Percentiles rank a stretch among this genome's conserved stretches.
Conservation (phyloP, 2,113 vertebrate genomes). For the Paraplagusia blochii region DNA sequence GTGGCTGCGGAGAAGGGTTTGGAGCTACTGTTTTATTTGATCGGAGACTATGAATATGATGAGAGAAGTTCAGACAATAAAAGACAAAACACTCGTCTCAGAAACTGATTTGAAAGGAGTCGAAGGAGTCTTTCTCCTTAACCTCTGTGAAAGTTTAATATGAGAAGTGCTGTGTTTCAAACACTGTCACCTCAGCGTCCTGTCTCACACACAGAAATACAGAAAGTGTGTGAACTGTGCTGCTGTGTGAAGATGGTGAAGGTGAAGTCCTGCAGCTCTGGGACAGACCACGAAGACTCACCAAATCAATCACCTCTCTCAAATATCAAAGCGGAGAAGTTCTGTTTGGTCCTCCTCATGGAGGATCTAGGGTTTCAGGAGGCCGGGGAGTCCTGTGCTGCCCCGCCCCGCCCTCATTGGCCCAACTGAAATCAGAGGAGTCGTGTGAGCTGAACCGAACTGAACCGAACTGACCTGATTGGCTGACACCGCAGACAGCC, state of each 20-base stretch:
- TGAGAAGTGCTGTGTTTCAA: no score
- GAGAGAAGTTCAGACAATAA: no score
- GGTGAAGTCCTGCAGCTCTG: slow-evolving; percentile 6
- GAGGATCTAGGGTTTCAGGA: slow-evolving; percentile 55
- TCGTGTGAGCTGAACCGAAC: not conserved
- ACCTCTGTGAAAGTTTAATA: no score
- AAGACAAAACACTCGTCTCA: no score
- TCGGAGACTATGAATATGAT: no score
- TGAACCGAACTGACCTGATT: not conserved
- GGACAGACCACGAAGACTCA: slow-evolving; percentile 21
- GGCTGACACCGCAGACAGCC: not conserved
- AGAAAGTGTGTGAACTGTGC: not conserved
- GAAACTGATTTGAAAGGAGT: no score
- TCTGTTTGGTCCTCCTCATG: slow-evolving; percentile 36
- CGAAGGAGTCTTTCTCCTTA: no score
- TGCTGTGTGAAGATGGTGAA: not conserved
- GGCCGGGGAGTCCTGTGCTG: slow-evolving; percentile 29
- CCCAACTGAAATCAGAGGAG: slow-evolving; percentile 59
- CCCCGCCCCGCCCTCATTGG: slow-evolving; percentile 31
- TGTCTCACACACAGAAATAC: no score
- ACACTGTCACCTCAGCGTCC: no score
- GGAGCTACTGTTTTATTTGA: no score
- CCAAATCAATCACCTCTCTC: slow-evolving; percentile 49
- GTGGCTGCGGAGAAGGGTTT: no score
- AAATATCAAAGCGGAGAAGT: slow-evolving; percentile 57